Evolutionary conservation across 2,888 invertebrate species (phyloP).

Genomic region (Nomada goodeniana): DNA sequence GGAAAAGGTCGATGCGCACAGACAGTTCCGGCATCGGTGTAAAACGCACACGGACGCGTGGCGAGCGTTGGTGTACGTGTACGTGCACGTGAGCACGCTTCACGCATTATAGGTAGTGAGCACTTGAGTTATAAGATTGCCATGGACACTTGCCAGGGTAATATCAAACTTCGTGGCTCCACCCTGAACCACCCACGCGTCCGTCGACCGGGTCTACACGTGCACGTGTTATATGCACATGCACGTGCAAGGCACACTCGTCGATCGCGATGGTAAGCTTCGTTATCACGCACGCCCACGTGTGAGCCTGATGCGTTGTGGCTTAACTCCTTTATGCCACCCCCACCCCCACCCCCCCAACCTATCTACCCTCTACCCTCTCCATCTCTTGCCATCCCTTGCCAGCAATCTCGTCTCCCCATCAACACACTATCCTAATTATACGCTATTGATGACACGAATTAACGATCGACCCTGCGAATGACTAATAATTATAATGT

Average conservation of each 20-base stretch:
- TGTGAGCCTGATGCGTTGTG: conserved; percentile 64
- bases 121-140: conserved; percentile 81
- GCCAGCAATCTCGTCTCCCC: conserved; percentile 17
- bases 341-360: conserved; percentile 19
- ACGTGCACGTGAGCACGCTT: conserved; percentile 52
- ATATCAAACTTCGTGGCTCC: conserved; percentile 80
- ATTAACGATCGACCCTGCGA: conserved; percentile 49
- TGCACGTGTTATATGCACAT: conserved; percentile 62
- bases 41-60: neutral
- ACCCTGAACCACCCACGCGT: conserved; percentile 49
- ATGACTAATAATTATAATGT: neutral
- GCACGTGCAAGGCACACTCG: conserved; percentile 60
- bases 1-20: conserved; percentile 27
- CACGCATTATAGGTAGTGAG: conserved; percentile 73
- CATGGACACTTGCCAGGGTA: conserved; percentile 81
- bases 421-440: conserved; percentile 64
- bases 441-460: conserved; percentile 61
- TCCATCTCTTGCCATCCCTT: conserved; percentile 12
- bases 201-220: conserved; percentile 42
- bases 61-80: neutral
- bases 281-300: conserved; percentile 77
- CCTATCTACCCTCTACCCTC: conserved; percentile 6
- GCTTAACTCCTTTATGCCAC: conserved; percentile 71
- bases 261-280: conserved; percentile 72
- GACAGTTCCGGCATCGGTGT: neutral